Evolutionary conservation across 2,797 vertebrate species (phyloP).

Genomic region (Mastacembelus armatus): DNA sequence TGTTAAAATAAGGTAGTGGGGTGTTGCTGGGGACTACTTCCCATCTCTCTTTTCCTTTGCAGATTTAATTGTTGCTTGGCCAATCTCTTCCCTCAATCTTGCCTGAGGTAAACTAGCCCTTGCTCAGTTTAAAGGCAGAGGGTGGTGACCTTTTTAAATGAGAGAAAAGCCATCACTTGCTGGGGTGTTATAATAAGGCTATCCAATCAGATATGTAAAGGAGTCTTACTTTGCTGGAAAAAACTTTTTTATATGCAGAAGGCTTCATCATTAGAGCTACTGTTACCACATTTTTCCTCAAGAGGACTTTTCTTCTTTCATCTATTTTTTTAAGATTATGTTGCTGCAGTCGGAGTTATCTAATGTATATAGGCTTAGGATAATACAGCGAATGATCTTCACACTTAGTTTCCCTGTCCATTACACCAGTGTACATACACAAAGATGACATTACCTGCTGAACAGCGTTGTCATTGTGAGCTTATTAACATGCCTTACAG

Average conservation of each 20-base stretch:
- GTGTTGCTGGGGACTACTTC: conserved; percentile 11
- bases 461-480: too few species aligned
- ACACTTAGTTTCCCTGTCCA: background rate
- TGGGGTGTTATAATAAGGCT: conserved; percentile 53
- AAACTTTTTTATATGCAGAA: conserved; percentile 40
- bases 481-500: too few species aligned
- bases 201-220: conserved; percentile 42
- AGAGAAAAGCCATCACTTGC: conserved; percentile 58
- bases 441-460: background rate
- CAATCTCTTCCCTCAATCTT: conserved; percentile 49
- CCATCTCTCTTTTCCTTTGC: conserved; percentile 25
- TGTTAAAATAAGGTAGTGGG: too few species aligned
- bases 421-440: background rate
- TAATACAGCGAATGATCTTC: conserved; percentile 1
- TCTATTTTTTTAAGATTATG: background rate
- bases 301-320: background rate
- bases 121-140: conserved; percentile 51
- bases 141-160: conserved; percentile 53
- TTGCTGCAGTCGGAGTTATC: background rate
- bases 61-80: conserved; percentile 67
- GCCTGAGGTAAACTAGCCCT: conserved; percentile 46
- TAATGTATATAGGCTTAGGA: background rate
- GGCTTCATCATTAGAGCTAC: conserved; percentile 17
- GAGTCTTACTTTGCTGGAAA: conserved; percentile 23
- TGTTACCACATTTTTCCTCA: conserved; percentile 5